Evolutionary conservation across 2,797 vertebrate genomes (phyloP), one percentile per base, ranked within the genome.

Genomic region (Petrocephalus schoutedeni): DNA sequence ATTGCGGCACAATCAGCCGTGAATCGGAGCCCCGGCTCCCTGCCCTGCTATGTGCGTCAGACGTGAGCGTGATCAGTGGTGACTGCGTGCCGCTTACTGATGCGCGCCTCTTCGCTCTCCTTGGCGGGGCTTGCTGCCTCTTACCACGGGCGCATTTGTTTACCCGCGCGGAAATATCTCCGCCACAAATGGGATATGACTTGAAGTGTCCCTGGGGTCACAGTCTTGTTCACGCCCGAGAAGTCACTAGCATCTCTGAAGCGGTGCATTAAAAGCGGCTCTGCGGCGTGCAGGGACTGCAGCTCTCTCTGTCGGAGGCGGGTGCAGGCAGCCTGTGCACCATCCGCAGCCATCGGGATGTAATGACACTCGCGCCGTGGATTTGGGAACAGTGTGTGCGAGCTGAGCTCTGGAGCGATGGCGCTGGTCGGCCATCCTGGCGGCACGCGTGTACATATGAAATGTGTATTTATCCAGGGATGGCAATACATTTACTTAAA

Each of bases 141-240:
- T 82, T 89, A 83, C 88, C 71, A 9, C 71, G 16, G 67, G 41
- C 16, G 19, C 71, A 80, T 87, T 64, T 51, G 88, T 87, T 71
- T 80, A 23, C 64, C 86, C 85, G 51, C n/a, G 45, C 12, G 88
- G 74, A 82, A 86, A 87, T 49, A 80, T 87, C 54, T 64, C 85
- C 57, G 41, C 45, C n/a, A 82, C 88, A 89, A 89, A 89, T 86
- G 85, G 54, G 85, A 89, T 59, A 45, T 64, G 88, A 64, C 88
- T 80, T 32, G 56, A 53, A 77, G 71, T 82, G 85, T 87, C 88
- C 85, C 88, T 57, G 12, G 85, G 85, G 88, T 87, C 56, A 64
- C 41, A 45, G 54, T 49, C 57, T 0, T 21, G 67, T 89, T 89
- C 88, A 87, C 21, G 88, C 85, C 45, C 87, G 67, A 82, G 71